A percentile compares a stretch with the other conserved stretches of the same genome.
Evolutionary conservation across 2,113 vertebrate species (phyloP).

Genomic region (Equus przewalskii): DNA sequence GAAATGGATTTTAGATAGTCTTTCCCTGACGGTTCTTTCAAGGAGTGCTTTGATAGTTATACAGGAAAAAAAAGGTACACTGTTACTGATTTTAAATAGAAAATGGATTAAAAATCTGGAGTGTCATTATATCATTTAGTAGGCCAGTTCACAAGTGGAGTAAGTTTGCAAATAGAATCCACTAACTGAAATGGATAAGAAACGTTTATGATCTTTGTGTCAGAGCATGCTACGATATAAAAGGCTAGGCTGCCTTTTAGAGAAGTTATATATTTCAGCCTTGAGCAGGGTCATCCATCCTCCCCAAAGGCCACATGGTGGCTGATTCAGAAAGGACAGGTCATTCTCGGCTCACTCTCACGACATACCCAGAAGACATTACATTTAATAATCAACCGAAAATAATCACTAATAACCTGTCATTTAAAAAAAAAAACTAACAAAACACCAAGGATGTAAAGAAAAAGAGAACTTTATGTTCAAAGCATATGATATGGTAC

Average conservation of each 20-base stretch:
- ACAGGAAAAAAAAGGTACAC: not conserved
- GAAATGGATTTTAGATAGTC: slow-evolving; percentile 35
- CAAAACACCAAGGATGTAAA: not conserved
- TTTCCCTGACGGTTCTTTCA: not conserved
- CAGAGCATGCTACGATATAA: not conserved
- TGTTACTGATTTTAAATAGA: slow-evolving; percentile 28
- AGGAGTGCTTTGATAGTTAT: not conserved
- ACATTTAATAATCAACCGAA: not conserved
- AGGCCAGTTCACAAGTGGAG: not conserved
- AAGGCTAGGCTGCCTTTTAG: not conserved
- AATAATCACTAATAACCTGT: not conserved
- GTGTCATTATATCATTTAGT: not conserved
- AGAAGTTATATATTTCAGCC: not conserved
- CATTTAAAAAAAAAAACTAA: slow-evolving; percentile 11
- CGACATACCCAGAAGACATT: not conserved
- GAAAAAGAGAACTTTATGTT: slow-evolving; percentile 37
- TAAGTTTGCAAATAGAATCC: not conserved
- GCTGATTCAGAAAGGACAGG: not conserved
- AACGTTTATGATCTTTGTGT: not conserved
- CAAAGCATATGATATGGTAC: not conserved
- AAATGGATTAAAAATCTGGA: not conserved
- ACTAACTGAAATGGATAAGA: not conserved
- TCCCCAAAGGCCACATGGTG: not conserved
- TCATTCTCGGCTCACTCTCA: not conserved
- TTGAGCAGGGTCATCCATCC: not conserved